Percentiles rank a stretch among this genome's conserved stretches.
phyloP scores from a whole-genome alignment of 2,888 invertebrate genomes.

The Synergus itoensis region DNA sequence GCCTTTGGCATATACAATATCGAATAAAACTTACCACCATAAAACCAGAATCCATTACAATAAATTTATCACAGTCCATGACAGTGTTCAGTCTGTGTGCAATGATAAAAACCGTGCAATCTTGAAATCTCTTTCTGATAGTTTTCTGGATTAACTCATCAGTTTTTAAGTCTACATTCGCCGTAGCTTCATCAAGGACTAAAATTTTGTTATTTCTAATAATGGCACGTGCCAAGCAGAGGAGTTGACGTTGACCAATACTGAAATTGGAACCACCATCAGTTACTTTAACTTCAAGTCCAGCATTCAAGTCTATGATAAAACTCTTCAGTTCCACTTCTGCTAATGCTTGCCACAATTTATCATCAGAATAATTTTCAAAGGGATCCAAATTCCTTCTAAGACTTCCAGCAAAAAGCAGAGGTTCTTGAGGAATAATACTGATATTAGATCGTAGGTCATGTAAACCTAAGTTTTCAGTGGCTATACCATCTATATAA shows the following conservation, averaged over 20 bases:
- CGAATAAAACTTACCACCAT: constrained; percentile 70
- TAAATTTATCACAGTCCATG: constrained; percentile 81
- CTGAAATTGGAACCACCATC: constrained; percentile 92
- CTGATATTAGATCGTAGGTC: constrained; percentile 82
- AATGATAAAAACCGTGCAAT: constrained; percentile 81
- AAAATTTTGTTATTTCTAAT: constrained; percentile 72
- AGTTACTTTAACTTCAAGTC: constrained; percentile 85
- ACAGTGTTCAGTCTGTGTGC: constrained; percentile 83
- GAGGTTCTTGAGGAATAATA: constrained; percentile 83
- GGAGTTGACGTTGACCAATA: constrained; percentile 91
- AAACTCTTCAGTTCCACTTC: constrained; percentile 87
- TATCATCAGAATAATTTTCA: constrained; percentile 78
- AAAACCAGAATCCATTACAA: constrained; percentile 80
- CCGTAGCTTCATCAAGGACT: constrained; percentile 88
- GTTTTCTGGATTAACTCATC: constrained; percentile 81
- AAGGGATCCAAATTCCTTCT: constrained; percentile 86
- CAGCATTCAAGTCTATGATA: constrained; percentile 80
- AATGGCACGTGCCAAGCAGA: constrained; percentile 90
- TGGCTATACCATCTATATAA: constrained; percentile 84
- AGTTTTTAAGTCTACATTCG: constrained; percentile 90
- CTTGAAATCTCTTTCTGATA: constrained; percentile 79
- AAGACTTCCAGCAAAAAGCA: constrained; percentile 80
- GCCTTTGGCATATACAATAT: background rate
- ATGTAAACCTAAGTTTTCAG: constrained; percentile 81
- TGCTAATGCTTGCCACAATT: constrained; percentile 79